Base-by-base conservation (phyloP, 2,797 vertebrate species). In the Philypnodon macrostomus region DNA sequence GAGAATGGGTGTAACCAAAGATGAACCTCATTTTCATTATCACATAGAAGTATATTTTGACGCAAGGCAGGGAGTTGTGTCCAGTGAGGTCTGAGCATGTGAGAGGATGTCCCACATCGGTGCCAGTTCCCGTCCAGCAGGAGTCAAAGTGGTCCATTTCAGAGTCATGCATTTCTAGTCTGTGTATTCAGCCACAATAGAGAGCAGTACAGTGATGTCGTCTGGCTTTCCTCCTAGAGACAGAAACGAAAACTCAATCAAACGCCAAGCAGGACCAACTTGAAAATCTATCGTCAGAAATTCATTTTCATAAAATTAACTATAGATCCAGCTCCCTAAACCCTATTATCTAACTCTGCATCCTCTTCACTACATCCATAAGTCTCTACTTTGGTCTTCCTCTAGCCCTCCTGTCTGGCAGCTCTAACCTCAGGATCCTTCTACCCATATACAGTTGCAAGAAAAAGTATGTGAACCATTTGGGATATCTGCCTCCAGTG, bases 131-230 rank as follows among this genome's bases (percentile, higher is more conserved):
- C 68, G 86, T 15, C 88, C 88, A 82, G 89, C 88, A 88, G 88
- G 86, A 87, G 61, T 76, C 56, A 70, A 54, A 75, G 51, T 55
- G 57, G 77, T 81, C 65, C 57, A 24, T 70, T 33, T 41, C 33
- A 14, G 18, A 48, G 71, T n/a, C n/a, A n/a, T n/a, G n/a, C n/a
- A n/a, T n/a, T 27, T 37, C 91, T 92, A 99, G 91, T 99, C 95
- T 15, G 97, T 96, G 68, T 98, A 98, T 87, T 99, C 97, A 0
- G 97, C 95, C 62, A 99, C 97, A 34, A 99, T 98, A 5, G 97
- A 99, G 48, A 99, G 91, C 35, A 99, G 91, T 81, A 99, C 96
- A 5, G 97, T 99, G 89, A 99, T 99, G 88, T 99, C 97, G 31
- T 99, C 97, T 65, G 97, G 97, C 78, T 99, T 99, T 56, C 97